These are phyloP conservation scores for Stercorarius parasiticus DNA, from an alignment of 2,113 vertebrate genomes.

Conservation along the genomic window DNA sequence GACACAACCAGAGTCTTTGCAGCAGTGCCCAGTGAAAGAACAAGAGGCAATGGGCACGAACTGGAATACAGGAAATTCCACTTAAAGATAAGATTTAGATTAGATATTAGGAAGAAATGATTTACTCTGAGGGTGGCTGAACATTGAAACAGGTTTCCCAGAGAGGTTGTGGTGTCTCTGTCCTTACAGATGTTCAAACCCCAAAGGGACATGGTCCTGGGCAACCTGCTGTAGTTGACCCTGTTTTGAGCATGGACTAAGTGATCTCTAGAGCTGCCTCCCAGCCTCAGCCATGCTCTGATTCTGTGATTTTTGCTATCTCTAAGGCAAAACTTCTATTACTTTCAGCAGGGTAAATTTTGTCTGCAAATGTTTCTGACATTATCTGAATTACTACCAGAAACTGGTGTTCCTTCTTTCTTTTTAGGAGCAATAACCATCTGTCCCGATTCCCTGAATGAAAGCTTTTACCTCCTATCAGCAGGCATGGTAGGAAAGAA, in stretches of 20 bases:
- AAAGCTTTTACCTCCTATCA: constrained; percentile 15
- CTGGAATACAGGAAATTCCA: background rate
- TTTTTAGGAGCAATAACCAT: constrained; percentile 1
- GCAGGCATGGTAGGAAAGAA: background rate
- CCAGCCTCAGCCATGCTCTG: background rate
- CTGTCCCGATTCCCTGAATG: background rate
- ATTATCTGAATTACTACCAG: background rate
- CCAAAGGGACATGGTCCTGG: accelerated
- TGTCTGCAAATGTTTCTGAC: background rate
- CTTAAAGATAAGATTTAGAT: background rate
- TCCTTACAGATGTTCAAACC: background rate
- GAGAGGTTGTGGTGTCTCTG: background rate
- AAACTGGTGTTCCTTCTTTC: background rate
- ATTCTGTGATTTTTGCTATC: background rate
- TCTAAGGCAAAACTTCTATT: background rate
- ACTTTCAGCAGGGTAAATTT: background rate
- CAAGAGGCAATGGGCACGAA: background rate
- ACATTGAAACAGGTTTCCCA: background rate
- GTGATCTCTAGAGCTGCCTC: background rate
- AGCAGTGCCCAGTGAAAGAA: background rate
- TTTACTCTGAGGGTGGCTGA: background rate
- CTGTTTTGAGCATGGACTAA: background rate
- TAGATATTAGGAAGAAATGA: background rate
- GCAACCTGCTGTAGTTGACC: background rate
- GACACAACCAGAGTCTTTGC: background rate